Evolutionary conservation across 30 jellyfish, hydroid and myxozoan species (phyloP).

Genomic region (Hydractinia echinata): DNA sequence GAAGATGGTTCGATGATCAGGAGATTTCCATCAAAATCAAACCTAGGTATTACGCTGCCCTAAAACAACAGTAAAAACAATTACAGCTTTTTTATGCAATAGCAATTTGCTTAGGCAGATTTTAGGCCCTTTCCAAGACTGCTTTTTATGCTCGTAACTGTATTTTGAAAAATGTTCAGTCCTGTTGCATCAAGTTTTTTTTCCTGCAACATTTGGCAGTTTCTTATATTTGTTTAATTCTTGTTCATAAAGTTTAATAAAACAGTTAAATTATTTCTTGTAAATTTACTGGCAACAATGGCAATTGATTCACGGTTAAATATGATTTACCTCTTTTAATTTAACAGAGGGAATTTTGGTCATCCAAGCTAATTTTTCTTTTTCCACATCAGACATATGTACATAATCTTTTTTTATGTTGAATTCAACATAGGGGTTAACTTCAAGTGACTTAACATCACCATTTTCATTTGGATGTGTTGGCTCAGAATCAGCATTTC

Average conservation of each 20-base stretch:
- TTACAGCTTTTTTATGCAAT: too few relatives aligned
- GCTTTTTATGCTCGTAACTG: too few relatives aligned
- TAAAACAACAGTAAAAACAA: not conserved
- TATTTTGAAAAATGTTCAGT: too few relatives aligned
- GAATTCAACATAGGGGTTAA: conserved; percentile 65
- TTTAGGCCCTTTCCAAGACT: too few relatives aligned
- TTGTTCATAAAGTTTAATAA: too few relatives aligned
- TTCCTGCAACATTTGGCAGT: too few relatives aligned
- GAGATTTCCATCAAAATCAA: conserved; percentile 77
- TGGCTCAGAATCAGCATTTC: not conserved
- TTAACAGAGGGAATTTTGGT: conserved; percentile 21
- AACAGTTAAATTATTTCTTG: too few relatives aligned
- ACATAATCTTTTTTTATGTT: conserved; percentile 54
- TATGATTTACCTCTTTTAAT: not conserved
- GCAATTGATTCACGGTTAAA: too few relatives aligned
- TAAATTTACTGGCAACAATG: too few relatives aligned
- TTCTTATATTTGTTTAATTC: too few relatives aligned
- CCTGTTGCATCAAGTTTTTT: too few relatives aligned
- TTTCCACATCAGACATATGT: conserved; percentile 65
- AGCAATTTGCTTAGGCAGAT: too few relatives aligned
- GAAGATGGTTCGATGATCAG: conserved; percentile 1
- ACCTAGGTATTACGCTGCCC: conserved; percentile 38
- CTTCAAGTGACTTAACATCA: not conserved
- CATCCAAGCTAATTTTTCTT: conserved; percentile 87
- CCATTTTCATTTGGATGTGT: not conserved